A percentile compares a stretch with the other conserved stretches of the same genome.
Evolutionary conservation across 2,888 invertebrate genomes (phyloP).

Genomic region (Caenorhabditis plicata): DNA sequence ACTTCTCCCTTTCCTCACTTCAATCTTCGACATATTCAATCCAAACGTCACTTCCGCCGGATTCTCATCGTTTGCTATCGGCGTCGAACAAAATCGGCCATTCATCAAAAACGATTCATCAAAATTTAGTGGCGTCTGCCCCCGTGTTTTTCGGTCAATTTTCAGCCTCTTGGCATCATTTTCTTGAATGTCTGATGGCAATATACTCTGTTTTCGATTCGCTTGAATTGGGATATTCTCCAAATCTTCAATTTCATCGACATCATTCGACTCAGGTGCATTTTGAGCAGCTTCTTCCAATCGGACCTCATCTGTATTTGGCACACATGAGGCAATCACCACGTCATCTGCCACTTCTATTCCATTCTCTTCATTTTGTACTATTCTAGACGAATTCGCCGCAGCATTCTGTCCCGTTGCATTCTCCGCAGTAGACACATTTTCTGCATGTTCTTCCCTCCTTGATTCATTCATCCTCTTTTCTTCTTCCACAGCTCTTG

Average conservation of each 20-base stretch:
- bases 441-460: background rate
- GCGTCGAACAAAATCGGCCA: constrained; percentile 23
- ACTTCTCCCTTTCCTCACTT: constrained; percentile 16
- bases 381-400: no score
- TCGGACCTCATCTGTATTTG: background rate
- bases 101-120: constrained; percentile 7
- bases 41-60: constrained; percentile 13
- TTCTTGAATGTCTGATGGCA: background rate
- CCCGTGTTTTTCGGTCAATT: constrained; percentile 1
- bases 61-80: constrained; percentile 3
- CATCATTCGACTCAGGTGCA: constrained; percentile 5
- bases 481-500: no score
- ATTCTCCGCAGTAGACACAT: background rate
- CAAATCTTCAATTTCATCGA: constrained; percentile 14
- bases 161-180: background rate
- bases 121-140: constrained; percentile 6
- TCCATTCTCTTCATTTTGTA: background rate
- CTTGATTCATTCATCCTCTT: constrained; percentile 6
- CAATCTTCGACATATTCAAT: constrained; percentile 14
- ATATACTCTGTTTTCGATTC: background rate
- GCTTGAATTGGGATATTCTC: background rate
- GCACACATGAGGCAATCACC: no score
- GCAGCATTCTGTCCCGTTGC: no score
- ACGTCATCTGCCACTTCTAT: background rate
- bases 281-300: constrained; percentile 14